Conservation (phyloP, 2,888 invertebrate genomes). For the Acholoe squamosa region DNA sequence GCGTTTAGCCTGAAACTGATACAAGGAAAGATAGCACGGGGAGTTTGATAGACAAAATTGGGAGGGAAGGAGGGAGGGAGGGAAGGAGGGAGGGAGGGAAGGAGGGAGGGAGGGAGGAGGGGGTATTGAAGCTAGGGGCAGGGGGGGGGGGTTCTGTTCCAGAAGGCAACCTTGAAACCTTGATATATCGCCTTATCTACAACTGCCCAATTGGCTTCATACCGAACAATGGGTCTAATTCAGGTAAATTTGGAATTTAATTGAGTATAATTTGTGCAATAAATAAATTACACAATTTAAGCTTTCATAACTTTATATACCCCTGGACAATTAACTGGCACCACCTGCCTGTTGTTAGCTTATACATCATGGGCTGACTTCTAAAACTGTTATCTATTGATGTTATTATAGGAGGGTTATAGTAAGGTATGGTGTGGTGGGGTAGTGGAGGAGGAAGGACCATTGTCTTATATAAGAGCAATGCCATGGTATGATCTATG, state of each 20-base stretch:
- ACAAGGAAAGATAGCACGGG: background rate
- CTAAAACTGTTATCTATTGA: background rate
- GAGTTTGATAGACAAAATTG: background rate
- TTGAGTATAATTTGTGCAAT: background rate
- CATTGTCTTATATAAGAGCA: no score
- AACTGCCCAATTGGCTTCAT: background rate
- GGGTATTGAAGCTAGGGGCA: background rate
- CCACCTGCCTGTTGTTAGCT: background rate
- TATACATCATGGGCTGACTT: background rate
- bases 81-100: background rate
- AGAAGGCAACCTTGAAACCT: background rate
- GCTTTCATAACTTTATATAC: background rate
- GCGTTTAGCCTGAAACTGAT: slow-evolving; percentile 11
- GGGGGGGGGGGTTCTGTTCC: background rate
- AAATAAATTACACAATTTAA: background rate
- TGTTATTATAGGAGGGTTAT: background rate
- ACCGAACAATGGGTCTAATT: background rate
- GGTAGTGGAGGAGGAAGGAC: no score
- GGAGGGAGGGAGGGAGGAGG: background rate
- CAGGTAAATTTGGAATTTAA: slow-evolving; percentile 10
- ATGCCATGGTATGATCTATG: no score
- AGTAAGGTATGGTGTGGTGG: no score
- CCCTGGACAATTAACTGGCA: background rate
- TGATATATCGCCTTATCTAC: background rate
- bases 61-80: background rate